phyloP scores from a whole-genome alignment of 64 coral and sea anemone species.

The Platygyra sinensis region DNA sequence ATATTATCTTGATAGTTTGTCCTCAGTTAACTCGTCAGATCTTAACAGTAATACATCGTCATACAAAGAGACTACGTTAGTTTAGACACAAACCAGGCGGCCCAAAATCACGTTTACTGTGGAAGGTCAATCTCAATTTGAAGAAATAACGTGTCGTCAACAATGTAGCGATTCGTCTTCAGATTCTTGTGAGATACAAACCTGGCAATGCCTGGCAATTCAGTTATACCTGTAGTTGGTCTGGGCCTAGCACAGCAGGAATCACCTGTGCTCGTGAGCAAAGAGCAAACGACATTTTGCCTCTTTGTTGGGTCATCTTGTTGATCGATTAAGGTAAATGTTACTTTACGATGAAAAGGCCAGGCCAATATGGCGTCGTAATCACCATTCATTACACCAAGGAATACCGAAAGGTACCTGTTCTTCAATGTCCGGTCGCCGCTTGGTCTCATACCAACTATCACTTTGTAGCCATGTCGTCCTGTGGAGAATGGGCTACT shows the following conservation, averaged over 20 bases:
- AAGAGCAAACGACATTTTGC: too few relatives aligned
- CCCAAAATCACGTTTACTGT: too few relatives aligned
- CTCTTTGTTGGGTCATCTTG: too few relatives aligned
- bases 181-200: conserved; percentile 30
- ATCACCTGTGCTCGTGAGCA: too few relatives aligned
- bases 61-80: too few relatives aligned
- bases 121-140: neutral
- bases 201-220: conserved; percentile 1
- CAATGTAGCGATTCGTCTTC: neutral
- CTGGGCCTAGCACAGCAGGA: too few relatives aligned
- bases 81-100: too few relatives aligned
- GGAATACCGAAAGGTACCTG: conserved; percentile 12
- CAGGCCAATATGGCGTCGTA: conserved; percentile 42
- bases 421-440: conserved; percentile 9
- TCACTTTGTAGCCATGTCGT: conserved; percentile 39
- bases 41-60: too few relatives aligned
- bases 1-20: too few relatives aligned
- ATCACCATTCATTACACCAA: conserved; percentile 29
- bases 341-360: conserved; percentile 22
- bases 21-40: too few relatives aligned
- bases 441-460: neutral
- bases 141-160: conserved; percentile 28
- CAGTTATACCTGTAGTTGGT: too few relatives aligned
- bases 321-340: conserved; percentile 24
- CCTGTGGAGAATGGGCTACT: conserved; percentile 45